Evolutionary conservation across 2,113 vertebrate species (phyloP), one percentile per base, ranked within the genome.

Genomic region (Tichodroma muraria): DNA sequence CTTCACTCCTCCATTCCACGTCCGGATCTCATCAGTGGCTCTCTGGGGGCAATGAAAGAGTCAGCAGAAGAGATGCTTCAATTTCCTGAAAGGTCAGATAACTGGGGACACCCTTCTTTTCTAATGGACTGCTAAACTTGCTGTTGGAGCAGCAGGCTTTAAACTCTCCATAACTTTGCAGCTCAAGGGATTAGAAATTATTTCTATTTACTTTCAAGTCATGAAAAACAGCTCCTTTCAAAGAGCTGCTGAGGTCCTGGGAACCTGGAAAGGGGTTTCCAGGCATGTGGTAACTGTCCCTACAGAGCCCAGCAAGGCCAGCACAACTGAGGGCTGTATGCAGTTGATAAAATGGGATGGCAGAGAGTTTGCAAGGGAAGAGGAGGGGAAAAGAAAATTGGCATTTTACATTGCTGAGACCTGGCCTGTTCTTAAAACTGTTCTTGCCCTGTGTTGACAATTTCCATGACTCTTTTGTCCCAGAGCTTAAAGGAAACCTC

Each of bases 1-100:
- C 68, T 89, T 78, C 70, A 10, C 57, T 95, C 37, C 57, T 88
- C 93, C 61, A 38, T 80, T 90, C 91, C 53, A 65, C 0, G 7
- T 54, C 54, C 42, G 1, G 85, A 93, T 95, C 91, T 92, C 93
- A 91, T 93, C 91, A 85, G 82, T 80, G 60, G 35, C 42, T 94
- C 83, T 94, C 96, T 85, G 44, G 83, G 80, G 81, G 65, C 72
- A 96, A 88, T 45, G 59, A 95, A 78, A 71, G 61, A 86, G 79
- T 77, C 47, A 1, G 44, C 90, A 96, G 84, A 96, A 93, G 83
- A 93, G 94, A 91, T 5, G 16, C 49, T 90, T 96, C 90, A 86
- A 19, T 96, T 96, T 97, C 93, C 90, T 95, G 95, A 94, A 97
- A 95, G 94, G 91, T 97, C 95, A 97, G 73, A 88, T 88, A 95